Conservation (phyloP, 2,113 vertebrate genomes). For the Apeltes quadracus region DNA sequence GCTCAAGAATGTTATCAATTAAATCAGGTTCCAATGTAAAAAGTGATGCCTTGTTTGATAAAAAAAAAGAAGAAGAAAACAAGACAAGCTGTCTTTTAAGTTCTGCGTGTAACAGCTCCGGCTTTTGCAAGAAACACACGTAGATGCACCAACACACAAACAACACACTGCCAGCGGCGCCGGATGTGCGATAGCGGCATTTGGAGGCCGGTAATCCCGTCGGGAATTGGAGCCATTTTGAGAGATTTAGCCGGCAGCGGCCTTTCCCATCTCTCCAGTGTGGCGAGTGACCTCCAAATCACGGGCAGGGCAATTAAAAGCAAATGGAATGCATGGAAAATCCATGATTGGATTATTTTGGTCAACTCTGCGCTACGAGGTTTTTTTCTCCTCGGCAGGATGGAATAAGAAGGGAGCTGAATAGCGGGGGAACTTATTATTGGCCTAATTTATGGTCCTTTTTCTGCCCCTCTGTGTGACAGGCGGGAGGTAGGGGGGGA, state of each 20-base stretch:
- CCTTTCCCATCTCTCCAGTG: slow-evolving; percentile 37
- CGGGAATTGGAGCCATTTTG: slow-evolving; percentile 45
- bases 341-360: slow-evolving; percentile 65
- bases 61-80: too few species aligned
- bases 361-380: slow-evolving; percentile 6
- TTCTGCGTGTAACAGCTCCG: too few species aligned
- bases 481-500: background rate
- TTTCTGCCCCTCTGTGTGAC: slow-evolving; percentile 14
- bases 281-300: slow-evolving; percentile 57
- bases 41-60: background rate
- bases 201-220: slow-evolving; percentile 45
- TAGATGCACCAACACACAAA: slow-evolving; percentile 3
- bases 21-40: slow-evolving; percentile 8
- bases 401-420: slow-evolving; percentile 29
- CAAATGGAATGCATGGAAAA: slow-evolving; percentile 54
- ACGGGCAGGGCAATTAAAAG: slow-evolving; percentile 50
- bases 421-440: slow-evolving; percentile 36
- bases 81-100: too few species aligned
- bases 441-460: slow-evolving; percentile 50
- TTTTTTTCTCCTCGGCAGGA: slow-evolving; percentile 5
- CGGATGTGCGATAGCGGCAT: slow-evolving; percentile 55
- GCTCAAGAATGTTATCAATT: slow-evolving; percentile 6
- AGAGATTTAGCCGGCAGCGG: slow-evolving; percentile 33
- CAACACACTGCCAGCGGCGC: slow-evolving; percentile 22
- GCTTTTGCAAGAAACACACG: slow-evolving; percentile 24